A percentile compares a stretch with the other conserved stretches of the same genome.
Conservation (phyloP, 2,888 invertebrate genomes). For the Tenodera sinensis region DNA sequence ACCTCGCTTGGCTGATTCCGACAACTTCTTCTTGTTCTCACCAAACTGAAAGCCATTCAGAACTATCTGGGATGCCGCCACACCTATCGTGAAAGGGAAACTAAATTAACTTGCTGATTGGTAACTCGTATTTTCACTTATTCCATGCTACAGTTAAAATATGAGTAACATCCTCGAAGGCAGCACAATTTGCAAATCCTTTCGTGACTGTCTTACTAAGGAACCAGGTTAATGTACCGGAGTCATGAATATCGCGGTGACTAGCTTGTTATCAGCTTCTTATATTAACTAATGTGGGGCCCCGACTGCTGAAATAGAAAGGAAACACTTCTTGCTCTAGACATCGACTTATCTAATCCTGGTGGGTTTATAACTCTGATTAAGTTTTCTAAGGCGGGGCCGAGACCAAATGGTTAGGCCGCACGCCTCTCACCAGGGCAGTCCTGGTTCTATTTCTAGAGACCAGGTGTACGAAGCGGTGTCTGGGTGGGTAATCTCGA, state of each 20-base stretch:
- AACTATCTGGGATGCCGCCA: not conserved
- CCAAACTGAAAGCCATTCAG: not conserved
- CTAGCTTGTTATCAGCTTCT: too few relatives aligned
- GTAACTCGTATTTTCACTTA: not conserved
- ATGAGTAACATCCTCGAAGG: not conserved
- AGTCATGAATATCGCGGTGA: not conserved
- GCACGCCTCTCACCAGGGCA: too few relatives aligned
- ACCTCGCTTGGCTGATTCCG: not conserved
- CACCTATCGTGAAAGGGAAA: not conserved
- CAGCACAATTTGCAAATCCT: not conserved
- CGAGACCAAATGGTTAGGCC: too few relatives aligned
- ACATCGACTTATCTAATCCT: too few relatives aligned
- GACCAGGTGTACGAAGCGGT: too few relatives aligned
- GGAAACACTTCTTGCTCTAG: too few relatives aligned
- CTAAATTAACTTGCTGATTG: not conserved
- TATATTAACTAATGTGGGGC: too few relatives aligned
- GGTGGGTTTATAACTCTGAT: too few relatives aligned
- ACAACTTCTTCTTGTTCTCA: not conserved
- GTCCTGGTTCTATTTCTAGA: too few relatives aligned
- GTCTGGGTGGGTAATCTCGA: too few relatives aligned
- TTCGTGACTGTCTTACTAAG: not conserved
- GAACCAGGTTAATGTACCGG: not conserved
- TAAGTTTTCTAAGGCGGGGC: too few relatives aligned
- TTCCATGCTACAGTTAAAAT: not conserved
- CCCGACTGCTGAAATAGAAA: too few relatives aligned